Evolutionary conservation across 2,113 vertebrate genomes (phyloP), one percentile per base, ranked within the genome.

Genomic region (Phodopus roborovskii): DNA sequence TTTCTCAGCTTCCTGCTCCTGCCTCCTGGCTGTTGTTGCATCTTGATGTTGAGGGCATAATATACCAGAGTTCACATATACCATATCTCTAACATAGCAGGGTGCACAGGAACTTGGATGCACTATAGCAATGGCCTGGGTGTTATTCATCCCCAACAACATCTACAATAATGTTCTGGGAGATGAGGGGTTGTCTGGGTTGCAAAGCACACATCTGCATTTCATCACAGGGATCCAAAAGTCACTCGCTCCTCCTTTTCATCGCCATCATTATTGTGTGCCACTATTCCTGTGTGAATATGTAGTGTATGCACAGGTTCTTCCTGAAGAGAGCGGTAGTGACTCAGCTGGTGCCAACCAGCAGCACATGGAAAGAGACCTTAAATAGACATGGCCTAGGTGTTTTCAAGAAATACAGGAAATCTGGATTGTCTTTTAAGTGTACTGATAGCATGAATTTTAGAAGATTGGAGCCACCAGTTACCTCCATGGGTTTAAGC

Each of bases 381-480:
- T 79, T 24, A 58, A 9, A 22, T 8, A 77, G 7, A 36, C 68
- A 28, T 26, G 56, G 5, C 64, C 60, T 56, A 39, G 73, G 73
- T 86, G 15, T 68, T 93, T 91, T 86, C 28, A 74, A 87, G 87
- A 95, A 89, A 75, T 71, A 0, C 2, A 73, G 90, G 30, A 92
- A 88, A 86, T 7, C 7, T 78, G 30, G 24, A 48, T 33, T 88
- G 20, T 74, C 42, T 84, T 86, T 68, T 33, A 56, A 81, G 79
- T 64, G 48, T 74, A 53, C 42, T 8, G 81, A 66, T 75, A 66
- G n/a, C 30, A 36, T 4, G 53, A 64, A 85, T 66, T 94, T 71
- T 45, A 96, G 79, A 91, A 87, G 9, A 81, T 48, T 82, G 73
- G 16, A 4, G 45, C 53, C 85, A 88, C 79, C 94, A 84, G 71